Base-by-base conservation (phyloP, 2,888 invertebrate genomes). In the Dicyrtoma fusca region DNA sequence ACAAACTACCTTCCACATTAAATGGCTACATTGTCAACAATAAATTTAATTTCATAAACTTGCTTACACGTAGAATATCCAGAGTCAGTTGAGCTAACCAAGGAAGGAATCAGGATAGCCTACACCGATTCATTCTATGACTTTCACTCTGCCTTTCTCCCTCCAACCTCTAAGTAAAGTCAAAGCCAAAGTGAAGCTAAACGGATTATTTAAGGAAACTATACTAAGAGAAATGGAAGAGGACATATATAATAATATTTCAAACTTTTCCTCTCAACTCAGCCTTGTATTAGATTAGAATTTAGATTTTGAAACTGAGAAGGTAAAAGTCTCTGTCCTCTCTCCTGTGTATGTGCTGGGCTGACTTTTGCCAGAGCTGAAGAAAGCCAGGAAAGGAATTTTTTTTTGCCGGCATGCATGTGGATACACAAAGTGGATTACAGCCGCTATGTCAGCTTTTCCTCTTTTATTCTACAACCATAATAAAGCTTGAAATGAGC, bases 361-460 rank as follows among this genome's bases (percentile, higher is more conserved):
- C 44, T 61, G 44, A 61, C 44, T 61, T 26, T 26, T 61, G 61
- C 17, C 6, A 19, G 42, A 8, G 44, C 25, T 6, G 21, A 44
- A 44, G n/a, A n/a, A 34, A 59, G 61, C 42, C 34, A 34, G 8
- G 34, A 34, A 34, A 34, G 34, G 34, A 34, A 59, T 25, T 59
- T 14, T 59, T 34, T 34, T 34, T 34, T 34, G 34, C 34, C 34
- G 3, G 4, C 34, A 34, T 34, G 4, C 34, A 34, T 34, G 34
- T 34, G 34, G 34, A 34, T 34, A 25, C 57, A 53, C 21, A 57
- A 57, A 61, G 44, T 61, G 44, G 44, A 44, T 61, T 61, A 44
- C 44, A 61, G 34, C 44, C 61, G 19, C 44, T 44, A 42, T 44
- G 61, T 61, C 44, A 61, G 14, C n/a, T 44, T 8, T 44, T 26